Percentiles rank a stretch among this genome's conserved stretches.
phyloP scores from a whole-genome alignment of 2,797 vertebrate species.

The Notolepis coatsorum region DNA sequence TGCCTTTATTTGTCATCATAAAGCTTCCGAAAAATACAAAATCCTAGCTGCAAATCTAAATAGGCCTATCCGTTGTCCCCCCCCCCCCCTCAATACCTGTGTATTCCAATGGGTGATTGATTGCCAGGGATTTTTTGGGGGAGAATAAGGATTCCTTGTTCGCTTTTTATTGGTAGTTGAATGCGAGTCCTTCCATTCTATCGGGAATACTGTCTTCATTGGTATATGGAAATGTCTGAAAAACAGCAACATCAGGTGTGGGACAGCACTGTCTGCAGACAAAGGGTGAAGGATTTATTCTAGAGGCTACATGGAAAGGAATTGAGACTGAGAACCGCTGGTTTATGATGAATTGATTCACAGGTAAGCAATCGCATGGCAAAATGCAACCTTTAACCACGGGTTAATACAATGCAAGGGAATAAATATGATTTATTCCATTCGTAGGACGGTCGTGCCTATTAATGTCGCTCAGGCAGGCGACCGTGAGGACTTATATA shows the following conservation, averaged over 20 bases:
- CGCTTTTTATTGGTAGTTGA: conserved; percentile 98
- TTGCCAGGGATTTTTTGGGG: conserved; percentile 75
- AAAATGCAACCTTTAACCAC: conserved; percentile 92
- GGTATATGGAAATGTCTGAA: conserved; percentile 97
- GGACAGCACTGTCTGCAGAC: conserved; percentile 96
- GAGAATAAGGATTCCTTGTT: conserved; percentile 86
- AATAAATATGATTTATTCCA: conserved; percentile 89
- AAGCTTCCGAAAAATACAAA: conserved; percentile 88
- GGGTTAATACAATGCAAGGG: conserved; percentile 85
- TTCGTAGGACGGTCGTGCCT: conserved; percentile 83
- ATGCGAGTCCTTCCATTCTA: conserved; percentile 94
- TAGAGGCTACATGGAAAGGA: conserved; percentile 87
- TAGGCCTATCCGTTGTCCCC: conserved; percentile 55
- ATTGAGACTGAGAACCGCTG: conserved; percentile 87
- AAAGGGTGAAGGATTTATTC: conserved; percentile 98
- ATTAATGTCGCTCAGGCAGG: conserved; percentile 81
- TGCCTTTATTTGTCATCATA: conserved; percentile 96
- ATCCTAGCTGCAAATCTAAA: conserved; percentile 76
- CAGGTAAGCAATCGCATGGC: conserved; percentile 98
- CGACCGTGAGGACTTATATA: conserved; percentile 47
- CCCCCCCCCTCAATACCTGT: conserved; percentile 68
- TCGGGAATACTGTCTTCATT: conserved; percentile 97
- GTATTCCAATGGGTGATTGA: conserved; percentile 80
- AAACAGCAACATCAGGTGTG: conserved; percentile 99
- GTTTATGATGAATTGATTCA: conserved; percentile 96